phyloP scores from a whole-genome alignment of 1,140 invertebrate genomes.

The Bradysia coprophila region DNA sequence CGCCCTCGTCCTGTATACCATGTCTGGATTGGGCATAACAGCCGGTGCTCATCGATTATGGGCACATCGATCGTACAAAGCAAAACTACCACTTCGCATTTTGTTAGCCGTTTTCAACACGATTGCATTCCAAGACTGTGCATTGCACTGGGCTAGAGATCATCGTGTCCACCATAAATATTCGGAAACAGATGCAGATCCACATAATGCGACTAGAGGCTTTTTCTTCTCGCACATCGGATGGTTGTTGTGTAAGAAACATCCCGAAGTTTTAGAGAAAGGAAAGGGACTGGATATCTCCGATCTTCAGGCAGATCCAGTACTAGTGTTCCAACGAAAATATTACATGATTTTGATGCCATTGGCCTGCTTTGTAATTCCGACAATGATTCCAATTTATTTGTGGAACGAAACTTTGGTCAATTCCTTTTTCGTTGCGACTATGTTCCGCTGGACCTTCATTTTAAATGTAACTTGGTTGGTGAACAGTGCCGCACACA shows the following conservation, averaged over 20 bases:
- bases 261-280: conserved; percentile 73
- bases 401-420: conserved; percentile 64
- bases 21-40: conserved; percentile 66
- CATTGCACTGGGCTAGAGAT: conserved; percentile 86
- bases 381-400: conserved; percentile 64
- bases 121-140: conserved; percentile 78
- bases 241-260: conserved; percentile 82
- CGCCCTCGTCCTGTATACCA: conserved; percentile 47
- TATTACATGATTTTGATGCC: conserved; percentile 71
- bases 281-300: conserved; percentile 71
- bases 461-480: conserved; percentile 90
- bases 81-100: conserved; percentile 65
- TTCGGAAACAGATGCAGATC: conserved; percentile 90
- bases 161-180: conserved; percentile 95
- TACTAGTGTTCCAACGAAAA: conserved; percentile 76
- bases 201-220: conserved; percentile 82
- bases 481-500: conserved; percentile 88
- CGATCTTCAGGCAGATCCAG: conserved; percentile 71
- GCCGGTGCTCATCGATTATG: conserved; percentile 88
- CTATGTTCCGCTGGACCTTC: conserved; percentile 68
- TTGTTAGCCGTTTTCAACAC: conserved; percentile 65
- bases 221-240: conserved; percentile 95
- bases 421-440: conserved; percentile 66
- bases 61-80: conserved; percentile 89
- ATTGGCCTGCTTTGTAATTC: conserved; percentile 66